A percentile compares a stretch with the other conserved stretches of the same genome.
Conservation (phyloP, 2,888 invertebrate genomes). For the Mystacides longicornis region DNA sequence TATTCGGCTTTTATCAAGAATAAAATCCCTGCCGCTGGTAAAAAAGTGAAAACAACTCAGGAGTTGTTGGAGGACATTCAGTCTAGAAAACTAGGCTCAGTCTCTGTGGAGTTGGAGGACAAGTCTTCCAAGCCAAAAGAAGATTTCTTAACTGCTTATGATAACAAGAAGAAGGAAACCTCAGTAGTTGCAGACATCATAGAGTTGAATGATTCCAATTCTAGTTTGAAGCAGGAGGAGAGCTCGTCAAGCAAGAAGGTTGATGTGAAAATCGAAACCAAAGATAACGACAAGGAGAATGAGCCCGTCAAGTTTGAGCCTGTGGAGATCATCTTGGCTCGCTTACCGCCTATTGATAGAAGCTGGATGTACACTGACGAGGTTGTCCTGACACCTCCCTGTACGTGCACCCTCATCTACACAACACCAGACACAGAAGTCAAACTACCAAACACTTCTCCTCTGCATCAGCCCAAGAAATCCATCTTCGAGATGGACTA, state of each 20-base stretch:
- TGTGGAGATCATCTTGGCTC: conserved; percentile 54
- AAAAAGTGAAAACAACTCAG: conserved; percentile 62
- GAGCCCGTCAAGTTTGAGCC: conserved; percentile 30
- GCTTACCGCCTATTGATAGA: conserved; percentile 60
- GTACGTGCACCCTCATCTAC: conserved; percentile 22
- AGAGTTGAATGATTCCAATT: conserved; percentile 25
- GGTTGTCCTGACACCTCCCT: conserved; percentile 26
- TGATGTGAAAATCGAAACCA: conserved; percentile 18
- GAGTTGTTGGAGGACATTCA: conserved; percentile 73
- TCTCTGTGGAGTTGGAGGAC: conserved; percentile 7
- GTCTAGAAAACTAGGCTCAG: conserved; percentile 36
- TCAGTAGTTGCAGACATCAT: conserved; percentile 20
- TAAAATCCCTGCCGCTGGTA: conserved; percentile 41
- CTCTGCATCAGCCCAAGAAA: conserved; percentile 15
- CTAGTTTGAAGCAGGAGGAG: conserved; percentile 18
- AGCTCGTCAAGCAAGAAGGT: conserved; percentile 12
- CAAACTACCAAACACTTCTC: conserved; percentile 16
- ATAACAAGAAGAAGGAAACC: conserved; percentile 19
- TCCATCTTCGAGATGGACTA: conserved; percentile 24
- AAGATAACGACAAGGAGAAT: conserved; percentile 15
- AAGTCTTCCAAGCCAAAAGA: conserved; percentile 18
- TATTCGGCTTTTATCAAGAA: conserved; percentile 41
- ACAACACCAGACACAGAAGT: conserved; percentile 16
- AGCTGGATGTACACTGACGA: conserved; percentile 46
- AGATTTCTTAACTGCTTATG: conserved; percentile 24